Evolutionary conservation across 1,140 invertebrate species (phyloP), one percentile per base, ranked within the genome.

Genomic region (Mizuhopecten yessoensis): DNA sequence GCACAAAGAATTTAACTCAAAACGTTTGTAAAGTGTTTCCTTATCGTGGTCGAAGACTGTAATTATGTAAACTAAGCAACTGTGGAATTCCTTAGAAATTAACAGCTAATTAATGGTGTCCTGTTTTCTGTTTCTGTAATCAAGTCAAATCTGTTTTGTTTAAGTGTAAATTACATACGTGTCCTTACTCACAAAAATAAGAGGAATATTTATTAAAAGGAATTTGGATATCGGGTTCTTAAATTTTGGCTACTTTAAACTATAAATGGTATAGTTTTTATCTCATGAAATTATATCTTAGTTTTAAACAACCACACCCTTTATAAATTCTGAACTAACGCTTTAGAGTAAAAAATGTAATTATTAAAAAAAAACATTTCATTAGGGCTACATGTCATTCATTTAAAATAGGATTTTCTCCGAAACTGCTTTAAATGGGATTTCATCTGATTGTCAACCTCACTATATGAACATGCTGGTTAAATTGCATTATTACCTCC

Each of bases 401-500:
- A n/a, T n/a, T n/a, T n/a, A n/a, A n/a, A n/a, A n/a, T n/a, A 86
- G 15, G 34, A 49, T 29, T 89, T 36, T 29, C 33, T 86, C 39
- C n/a, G 20, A 45, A 23, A 45, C 86, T 29, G 5, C 10, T 29
- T 90, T 87, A 29, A n/a, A 33, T 87, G 23, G 45, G 13, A 42
- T 39, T 86, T 87, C 45, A 49, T 90, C 34, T 33, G 33, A 23
- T 5, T 90, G 7, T 42, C 42, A 17, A n/a, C 11, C 33, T 87
- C n/a, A 75, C 33, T 49, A 10, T 39, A 39, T 34, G 34, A n/a
- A 88, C n/a, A n/a, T 34, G 87, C 88, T 42, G 57, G 87, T 39
- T 87, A n/a, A 89, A 57, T 17, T 92, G 87, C 29, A 75, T 75
- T 87, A 57, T 90, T 87, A 89, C 57, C 36, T 90, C 57, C 57